Percentiles rank a stretch among this genome's conserved stretches.
Evolutionary conservation across 2,888 invertebrate species (phyloP).

Genomic region (Mantis religiosa): DNA sequence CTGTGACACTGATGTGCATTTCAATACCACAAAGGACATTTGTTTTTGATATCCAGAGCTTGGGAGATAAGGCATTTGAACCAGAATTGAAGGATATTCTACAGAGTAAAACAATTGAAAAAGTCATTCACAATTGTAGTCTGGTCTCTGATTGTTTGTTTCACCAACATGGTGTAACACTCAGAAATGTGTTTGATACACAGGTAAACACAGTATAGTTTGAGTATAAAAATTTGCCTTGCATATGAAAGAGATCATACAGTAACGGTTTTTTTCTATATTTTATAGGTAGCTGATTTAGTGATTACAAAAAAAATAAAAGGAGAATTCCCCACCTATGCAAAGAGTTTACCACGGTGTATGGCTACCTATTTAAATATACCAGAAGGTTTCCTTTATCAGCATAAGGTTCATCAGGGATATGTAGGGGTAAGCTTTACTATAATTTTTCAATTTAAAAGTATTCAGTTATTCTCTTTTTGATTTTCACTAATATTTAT

Average conservation of each 20-base stretch:
- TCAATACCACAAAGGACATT: background rate
- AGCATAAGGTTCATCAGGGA: background rate
- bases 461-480: too few relatives aligned
- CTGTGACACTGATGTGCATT: background rate
- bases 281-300: background rate
- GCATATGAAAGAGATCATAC: background rate
- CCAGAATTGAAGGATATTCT: background rate
- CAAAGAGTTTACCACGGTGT: background rate
- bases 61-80: background rate
- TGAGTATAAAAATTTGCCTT: too few relatives aligned
- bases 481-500: too few relatives aligned
- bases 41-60: background rate
- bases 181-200: background rate
- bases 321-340: background rate
- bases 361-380: background rate
- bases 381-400: background rate
- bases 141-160: conserved; percentile 1
- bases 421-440: background rate
- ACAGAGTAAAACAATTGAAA: background rate
- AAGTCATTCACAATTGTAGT: background rate
- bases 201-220: background rate
- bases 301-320: background rate
- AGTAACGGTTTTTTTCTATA: background rate
- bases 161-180: background rate
- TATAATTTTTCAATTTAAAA: too few relatives aligned